Evolutionary conservation across 2,888 invertebrate species (phyloP).

Genomic region (Crocallis elinguaria): DNA sequence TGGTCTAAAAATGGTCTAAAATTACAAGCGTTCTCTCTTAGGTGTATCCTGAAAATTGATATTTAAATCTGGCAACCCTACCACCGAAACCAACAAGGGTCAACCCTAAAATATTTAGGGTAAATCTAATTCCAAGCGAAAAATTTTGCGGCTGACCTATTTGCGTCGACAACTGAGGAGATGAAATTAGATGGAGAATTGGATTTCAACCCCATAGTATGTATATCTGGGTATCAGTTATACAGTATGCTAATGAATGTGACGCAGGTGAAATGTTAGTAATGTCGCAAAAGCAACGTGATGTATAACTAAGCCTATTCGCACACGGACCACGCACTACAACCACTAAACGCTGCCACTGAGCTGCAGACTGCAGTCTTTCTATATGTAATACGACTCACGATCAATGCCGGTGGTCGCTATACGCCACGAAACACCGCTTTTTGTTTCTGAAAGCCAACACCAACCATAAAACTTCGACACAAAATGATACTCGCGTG

Average conservation of each 20-base stretch:
- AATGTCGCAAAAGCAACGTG: no score
- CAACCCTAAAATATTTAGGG: conserved; percentile 37
- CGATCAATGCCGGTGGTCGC: neutral
- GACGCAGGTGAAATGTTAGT: neutral
- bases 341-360: no score
- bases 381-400: no score
- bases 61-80: neutral
- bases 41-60: neutral
- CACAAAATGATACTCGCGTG: no score
- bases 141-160: conserved; percentile 40
- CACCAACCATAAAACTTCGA: no score
- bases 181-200: conserved; percentile 34
- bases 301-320: no score
- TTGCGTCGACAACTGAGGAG: conserved; percentile 29
- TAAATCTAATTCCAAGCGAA: conserved; percentile 36
- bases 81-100: conserved; percentile 6
- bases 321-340: no score
- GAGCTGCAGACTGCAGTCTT: no score
- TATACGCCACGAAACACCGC: no score
- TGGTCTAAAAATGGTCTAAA: neutral
- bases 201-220: conserved; percentile 13
- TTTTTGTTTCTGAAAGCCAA: no score
- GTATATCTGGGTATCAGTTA: neutral
- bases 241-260: conserved; percentile 1
- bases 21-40: neutral